These are phyloP conservation scores for Venusia cambrica DNA, from an alignment of 2,888 invertebrate species.

Conservation along the genomic window DNA sequence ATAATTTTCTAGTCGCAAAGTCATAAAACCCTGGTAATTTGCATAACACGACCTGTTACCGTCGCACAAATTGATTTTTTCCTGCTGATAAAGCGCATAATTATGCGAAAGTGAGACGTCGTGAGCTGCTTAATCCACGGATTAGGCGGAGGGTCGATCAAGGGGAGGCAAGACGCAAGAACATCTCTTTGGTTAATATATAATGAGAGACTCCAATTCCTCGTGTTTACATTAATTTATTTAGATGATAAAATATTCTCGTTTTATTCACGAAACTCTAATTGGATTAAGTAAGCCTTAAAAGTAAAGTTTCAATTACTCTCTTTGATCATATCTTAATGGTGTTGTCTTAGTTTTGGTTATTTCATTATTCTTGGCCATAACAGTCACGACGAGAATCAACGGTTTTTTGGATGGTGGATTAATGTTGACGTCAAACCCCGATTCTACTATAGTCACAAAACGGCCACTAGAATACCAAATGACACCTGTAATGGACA, in stretches of 20 bases:
- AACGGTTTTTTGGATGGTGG: too few species aligned
- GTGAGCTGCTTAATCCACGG: slow-evolving; percentile 61
- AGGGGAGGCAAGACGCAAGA: slow-evolving; percentile 59
- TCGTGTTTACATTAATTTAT: slow-evolving; percentile 73
- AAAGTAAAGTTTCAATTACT: slow-evolving; percentile 22
- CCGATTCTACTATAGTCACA: too few species aligned
- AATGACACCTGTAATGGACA: too few species aligned
- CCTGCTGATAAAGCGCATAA: slow-evolving; percentile 61
- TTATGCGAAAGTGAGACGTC: slow-evolving; percentile 68
- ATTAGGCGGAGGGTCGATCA: slow-evolving; percentile 66
- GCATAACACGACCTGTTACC: slow-evolving; percentile 33
- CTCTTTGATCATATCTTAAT: slow-evolving; percentile 23
- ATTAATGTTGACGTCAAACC: too few species aligned
- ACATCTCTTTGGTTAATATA: slow-evolving; percentile 70
- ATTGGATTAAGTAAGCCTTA: slow-evolving; percentile 11
- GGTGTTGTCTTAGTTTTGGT: slow-evolving; percentile 10
- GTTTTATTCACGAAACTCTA: slow-evolving; percentile 24
- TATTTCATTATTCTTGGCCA: too few species aligned
- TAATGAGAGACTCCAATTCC: slow-evolving; percentile 67
- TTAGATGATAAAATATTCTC: slow-evolving; percentile 47
- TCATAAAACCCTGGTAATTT: slow-evolving; percentile 25
- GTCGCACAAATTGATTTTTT: slow-evolving; percentile 61
- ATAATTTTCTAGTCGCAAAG: slow-evolving; percentile 20
- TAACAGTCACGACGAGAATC: too few species aligned
- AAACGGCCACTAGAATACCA: too few species aligned